Evolutionary conservation across 2,888 invertebrate genomes (phyloP), one percentile per base, ranked within the genome.

Genomic region (Meandrusa payeni): DNA sequence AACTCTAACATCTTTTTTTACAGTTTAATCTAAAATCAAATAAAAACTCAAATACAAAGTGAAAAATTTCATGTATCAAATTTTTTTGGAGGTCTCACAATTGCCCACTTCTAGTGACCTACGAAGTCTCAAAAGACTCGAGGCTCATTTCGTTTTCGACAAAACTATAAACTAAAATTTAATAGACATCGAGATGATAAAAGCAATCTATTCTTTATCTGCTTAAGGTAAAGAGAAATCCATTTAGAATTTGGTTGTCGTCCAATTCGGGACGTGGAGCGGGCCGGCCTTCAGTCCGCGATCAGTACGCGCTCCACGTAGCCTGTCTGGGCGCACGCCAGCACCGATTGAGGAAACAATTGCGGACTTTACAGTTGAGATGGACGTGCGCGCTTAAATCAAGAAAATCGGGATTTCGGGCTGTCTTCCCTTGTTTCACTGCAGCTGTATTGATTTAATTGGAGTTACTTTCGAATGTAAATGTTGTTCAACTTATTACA

Each of bases 261-360:
- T 42, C 42, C 42, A 42, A 36, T 36, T 20, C 17, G 19, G 5
- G 11, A 31, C 23, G 40, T 26, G 24, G 33, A 3, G 2, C n/a
- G 22, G 12, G n/a, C 6, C 5, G 15, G 36, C 36, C 17, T 10
- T 20, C 32, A n/a, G 32, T 7, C 13, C 5, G 3, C 10, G 36
- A 47, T 56, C 47, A 12, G 50, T 20, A 55, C 33, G 38, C 57
- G 17, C 32, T 17, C 47, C 58, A 58, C 55, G 58, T 57, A 46
- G 48, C 23, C 2, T 6, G n/a, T 19, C 49, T 46, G 52, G 52
- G 47, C 28, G 45, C 42, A 31, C 41, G 56, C 52, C 55, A 55
- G 50, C 44, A 29, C 39, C 48, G 46, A 37, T 43, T 37, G 46
- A 32, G 46, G 49, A 54, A 58, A 57, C 55, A 57, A 57, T 57